Base-by-base conservation (phyloP, 2,797 vertebrate species). In the Jordanella pulchra region DNA sequence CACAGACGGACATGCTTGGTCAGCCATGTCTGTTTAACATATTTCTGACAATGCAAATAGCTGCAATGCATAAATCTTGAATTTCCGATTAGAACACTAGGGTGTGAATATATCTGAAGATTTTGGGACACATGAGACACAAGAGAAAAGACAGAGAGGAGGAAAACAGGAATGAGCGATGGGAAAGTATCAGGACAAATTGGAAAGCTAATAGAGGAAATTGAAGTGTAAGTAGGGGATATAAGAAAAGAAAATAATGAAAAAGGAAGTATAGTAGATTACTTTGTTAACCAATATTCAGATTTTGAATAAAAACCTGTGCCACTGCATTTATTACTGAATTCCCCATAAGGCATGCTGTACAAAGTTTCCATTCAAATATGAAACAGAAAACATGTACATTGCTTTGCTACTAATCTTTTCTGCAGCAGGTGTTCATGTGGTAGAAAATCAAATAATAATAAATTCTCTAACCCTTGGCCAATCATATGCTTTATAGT, bases 201-300 rank as follows among this genome's bases (percentile, higher is more conserved):
- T 18, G 18, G 28, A 65, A 50, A 65, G 78, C 66, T 87, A 85
- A 89, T 87, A 78, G 79, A 84, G 84, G 85, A 91, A 87, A 89
- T 83, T 86, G 78, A 74, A 84, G 75, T 73, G 73, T 3, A 15
- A 75, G 63, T 75, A 75, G 78, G 47, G 78, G 82, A 86, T 86
- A 89, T 82, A 74, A 78, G 75, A 50, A 84, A 76, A 72, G 71
- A 81, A 87, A 86, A 79, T 86, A 84, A 84, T 82, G 63, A 79
- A 84, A 82, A 75, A 64, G 75, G 75, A 87, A 79, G 64, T 66
- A 68, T 11, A 73, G 69, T 69, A 74, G 1, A 85, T 84, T 44
- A 68, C 84, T 83, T 81, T 82, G 74, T 91, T 69, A 78, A 79
- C 55, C 70, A 80, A 79, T 87, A 81, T 82, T 63, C 72, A 68